phyloP scores from a whole-genome alignment of 2,888 invertebrate species.

The Cerastis rubricosa region DNA sequence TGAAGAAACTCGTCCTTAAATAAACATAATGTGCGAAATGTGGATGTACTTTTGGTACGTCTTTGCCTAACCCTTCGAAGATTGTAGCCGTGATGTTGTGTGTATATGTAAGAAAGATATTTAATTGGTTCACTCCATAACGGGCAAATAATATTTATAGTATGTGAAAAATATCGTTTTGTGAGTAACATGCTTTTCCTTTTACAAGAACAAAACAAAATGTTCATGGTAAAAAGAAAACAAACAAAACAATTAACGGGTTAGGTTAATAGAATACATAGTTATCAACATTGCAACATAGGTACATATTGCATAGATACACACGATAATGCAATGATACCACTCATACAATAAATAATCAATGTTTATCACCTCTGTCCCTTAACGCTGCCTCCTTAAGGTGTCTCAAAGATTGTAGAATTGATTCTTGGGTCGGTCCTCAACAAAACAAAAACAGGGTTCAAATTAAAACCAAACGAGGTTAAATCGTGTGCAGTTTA shows the following conservation, averaged over 20 bases:
- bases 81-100: neutral
- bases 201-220: conserved; percentile 49
- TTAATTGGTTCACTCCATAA: conserved; percentile 42
- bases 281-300: conserved; percentile 51
- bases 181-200: conserved; percentile 56
- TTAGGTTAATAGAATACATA: conserved; percentile 55
- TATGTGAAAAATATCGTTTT: conserved; percentile 21
- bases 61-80: neutral
- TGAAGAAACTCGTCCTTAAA: neutral
- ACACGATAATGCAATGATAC: conserved; percentile 67
- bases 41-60: neutral
- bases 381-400: conserved; percentile 83
- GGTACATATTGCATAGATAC: conserved; percentile 61
- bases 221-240: conserved; percentile 40
- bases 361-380: conserved; percentile 80
- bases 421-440: conserved; percentile 84
- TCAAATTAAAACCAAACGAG: conserved; percentile 74
- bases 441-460: conserved; percentile 80
- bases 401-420: conserved; percentile 84
- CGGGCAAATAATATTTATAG: neutral
- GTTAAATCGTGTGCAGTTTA: conserved; percentile 67
- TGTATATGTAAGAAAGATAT: neutral
- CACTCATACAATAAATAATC: conserved; percentile 73
- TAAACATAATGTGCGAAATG: neutral
- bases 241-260: conserved; percentile 40